These are phyloP conservation scores for Chloebia gouldiae DNA, from an alignment of 2,113 vertebrate genomes.

Conservation along the genomic window DNA sequence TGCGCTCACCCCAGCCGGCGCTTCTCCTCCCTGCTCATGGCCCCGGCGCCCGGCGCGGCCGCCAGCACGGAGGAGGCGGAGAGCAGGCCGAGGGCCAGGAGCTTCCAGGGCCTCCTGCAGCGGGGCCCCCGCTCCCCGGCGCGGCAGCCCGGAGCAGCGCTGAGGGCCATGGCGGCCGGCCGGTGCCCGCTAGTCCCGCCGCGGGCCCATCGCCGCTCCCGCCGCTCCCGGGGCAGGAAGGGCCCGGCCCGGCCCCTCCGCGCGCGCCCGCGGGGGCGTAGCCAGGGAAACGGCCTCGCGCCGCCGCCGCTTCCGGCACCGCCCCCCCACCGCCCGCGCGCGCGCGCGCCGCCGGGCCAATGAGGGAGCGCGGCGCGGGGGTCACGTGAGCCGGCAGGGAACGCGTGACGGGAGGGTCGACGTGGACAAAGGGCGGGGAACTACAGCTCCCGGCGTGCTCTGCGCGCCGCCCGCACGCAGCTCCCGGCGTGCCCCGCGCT, in stretches of 20 bases:
- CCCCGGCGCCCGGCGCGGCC: slow-evolving; percentile 49
- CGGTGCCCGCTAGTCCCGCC: slow-evolving; percentile 44
- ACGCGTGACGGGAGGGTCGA: background rate
- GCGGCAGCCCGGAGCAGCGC: slow-evolving; percentile 30
- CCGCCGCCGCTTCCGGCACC: slow-evolving; percentile 50
- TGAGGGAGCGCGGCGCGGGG: background rate
- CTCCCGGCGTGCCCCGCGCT: background rate
- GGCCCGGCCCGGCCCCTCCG: slow-evolving; percentile 27
- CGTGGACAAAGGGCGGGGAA: slow-evolving; percentile 60
- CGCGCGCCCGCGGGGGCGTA: slow-evolving; percentile 43
- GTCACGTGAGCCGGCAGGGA: background rate
- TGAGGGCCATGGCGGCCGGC: slow-evolving; percentile 65
- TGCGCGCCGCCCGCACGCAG: background rate
- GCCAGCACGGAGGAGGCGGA: slow-evolving; percentile 69
- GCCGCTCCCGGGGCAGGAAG: background rate
- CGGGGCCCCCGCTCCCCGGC: slow-evolving; percentile 9
- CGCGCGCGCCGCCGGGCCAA: background rate
- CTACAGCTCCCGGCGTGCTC: background rate
- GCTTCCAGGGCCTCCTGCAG: slow-evolving; percentile 68
- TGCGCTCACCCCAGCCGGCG: slow-evolving; percentile 72
- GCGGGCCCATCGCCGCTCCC: slow-evolving; percentile 26
- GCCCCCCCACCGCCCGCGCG: background rate
- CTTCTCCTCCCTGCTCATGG: slow-evolving; percentile 76
- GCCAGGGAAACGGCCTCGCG: slow-evolving; percentile 72
- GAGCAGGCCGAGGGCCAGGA: slow-evolving; percentile 71